Conservation (phyloP, 2,113 vertebrate genomes). For the Alectura lathami region DNA sequence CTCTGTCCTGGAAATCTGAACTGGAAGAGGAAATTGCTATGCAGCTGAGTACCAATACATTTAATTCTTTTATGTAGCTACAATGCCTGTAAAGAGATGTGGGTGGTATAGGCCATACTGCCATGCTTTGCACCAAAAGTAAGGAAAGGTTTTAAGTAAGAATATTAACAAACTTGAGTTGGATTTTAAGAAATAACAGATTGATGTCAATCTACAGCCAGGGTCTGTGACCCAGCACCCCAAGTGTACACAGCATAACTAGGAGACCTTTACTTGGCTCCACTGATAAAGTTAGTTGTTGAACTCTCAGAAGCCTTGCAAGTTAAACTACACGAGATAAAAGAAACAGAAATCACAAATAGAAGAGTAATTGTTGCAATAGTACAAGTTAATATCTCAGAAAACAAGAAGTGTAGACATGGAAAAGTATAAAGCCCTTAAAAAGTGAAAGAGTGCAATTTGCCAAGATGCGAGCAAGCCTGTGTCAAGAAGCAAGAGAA, state of each 20-base stretch:
- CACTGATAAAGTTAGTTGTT: not conserved
- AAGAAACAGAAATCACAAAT: not conserved
- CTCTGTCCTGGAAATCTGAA: not conserved
- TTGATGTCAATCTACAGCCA: not conserved
- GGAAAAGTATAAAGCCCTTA: not conserved
- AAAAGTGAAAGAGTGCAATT: fast-evolving
- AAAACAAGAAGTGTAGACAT: not conserved
- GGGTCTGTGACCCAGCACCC: not conserved
- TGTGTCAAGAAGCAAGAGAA: not conserved
- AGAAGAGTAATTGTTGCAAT: not conserved
- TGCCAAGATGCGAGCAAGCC: not conserved
- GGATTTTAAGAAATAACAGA: not conserved
- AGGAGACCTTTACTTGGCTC: not conserved
- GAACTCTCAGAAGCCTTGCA: not conserved
- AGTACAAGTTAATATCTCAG: not conserved
- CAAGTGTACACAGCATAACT: not conserved
- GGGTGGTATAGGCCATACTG: not conserved
- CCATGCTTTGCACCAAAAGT: not conserved
- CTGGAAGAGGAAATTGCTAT: not conserved
- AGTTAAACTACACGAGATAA: no score
- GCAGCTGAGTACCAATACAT: not conserved
- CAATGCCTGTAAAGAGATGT: not conserved
- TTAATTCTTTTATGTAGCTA: not conserved
- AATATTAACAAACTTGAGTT: not conserved
- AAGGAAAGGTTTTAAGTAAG: not conserved